These are phyloP conservation scores for Pempheris klunzingeri DNA, from an alignment of 2,797 vertebrate genomes.

Conservation along the genomic window DNA sequence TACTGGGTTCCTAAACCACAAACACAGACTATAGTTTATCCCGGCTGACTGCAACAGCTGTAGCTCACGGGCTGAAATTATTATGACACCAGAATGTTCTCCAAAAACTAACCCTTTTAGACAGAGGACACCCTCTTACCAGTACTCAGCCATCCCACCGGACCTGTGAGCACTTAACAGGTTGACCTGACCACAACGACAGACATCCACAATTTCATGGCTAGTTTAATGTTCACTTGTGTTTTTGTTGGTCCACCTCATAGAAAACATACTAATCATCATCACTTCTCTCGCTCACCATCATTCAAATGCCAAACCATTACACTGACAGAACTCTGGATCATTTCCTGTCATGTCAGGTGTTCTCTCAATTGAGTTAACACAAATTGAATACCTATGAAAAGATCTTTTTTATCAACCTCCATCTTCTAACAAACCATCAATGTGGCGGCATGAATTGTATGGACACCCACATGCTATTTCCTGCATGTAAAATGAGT, in stretches of 20 bases:
- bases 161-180: slow-evolving; percentile 57
- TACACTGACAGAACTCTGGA: slow-evolving; percentile 85
- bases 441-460: slow-evolving; percentile 46
- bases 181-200: slow-evolving; percentile 59
- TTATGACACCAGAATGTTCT: slow-evolving; percentile 51
- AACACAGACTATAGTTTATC: slow-evolving; percentile 32
- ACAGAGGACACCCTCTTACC: slow-evolving; percentile 44
- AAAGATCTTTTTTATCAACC: slow-evolving; percentile 27
- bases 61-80: slow-evolving; percentile 43
- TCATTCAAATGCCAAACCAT: slow-evolving; percentile 82
- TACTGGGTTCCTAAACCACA: slow-evolving; percentile 27
- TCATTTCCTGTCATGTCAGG: slow-evolving; percentile 69
- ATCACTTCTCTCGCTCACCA: slow-evolving; percentile 73
- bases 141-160: slow-evolving; percentile 64
- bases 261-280: slow-evolving; percentile 58
- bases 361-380: slow-evolving; percentile 60
- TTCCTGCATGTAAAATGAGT: slow-evolving; percentile 32
- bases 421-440: slow-evolving; percentile 42
- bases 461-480: slow-evolving; percentile 49
- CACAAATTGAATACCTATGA: slow-evolving; percentile 39
- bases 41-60: slow-evolving; percentile 42
- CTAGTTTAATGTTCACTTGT: slow-evolving; percentile 65
- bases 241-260: slow-evolving; percentile 60
- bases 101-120: slow-evolving; percentile 55
- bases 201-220: slow-evolving; percentile 57